Evolutionary conservation across 2,113 vertebrate species (phyloP).

Genomic region (Brachypteracias leptosomus): DNA sequence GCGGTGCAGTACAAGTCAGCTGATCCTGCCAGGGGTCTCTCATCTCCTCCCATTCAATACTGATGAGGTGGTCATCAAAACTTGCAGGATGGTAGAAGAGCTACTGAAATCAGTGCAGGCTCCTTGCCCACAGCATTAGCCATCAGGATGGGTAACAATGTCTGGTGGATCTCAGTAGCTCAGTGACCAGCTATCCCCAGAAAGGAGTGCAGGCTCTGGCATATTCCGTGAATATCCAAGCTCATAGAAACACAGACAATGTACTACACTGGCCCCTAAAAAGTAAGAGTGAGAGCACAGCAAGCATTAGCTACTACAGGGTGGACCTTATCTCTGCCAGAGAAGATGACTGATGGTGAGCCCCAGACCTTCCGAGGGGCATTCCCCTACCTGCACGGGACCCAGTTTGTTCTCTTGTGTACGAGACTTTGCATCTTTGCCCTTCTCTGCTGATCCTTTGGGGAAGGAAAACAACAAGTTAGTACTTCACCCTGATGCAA

Average conservation of each 20-base stretch:
- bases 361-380: not conserved
- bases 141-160: not conserved
- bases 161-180: not conserved
- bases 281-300: not conserved
- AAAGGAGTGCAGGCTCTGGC: not conserved
- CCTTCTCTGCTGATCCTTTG: not conserved
- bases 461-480: not conserved
- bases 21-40: not conserved
- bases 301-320: not conserved
- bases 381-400: not conserved
- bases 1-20: fast-evolving
- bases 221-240: not conserved
- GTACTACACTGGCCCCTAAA: not conserved
- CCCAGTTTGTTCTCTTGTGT: not conserved
- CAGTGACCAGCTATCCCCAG: not conserved
- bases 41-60: not conserved
- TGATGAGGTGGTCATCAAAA: not conserved
- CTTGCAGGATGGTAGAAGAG: not conserved
- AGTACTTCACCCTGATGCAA: not conserved
- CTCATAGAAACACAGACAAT: not conserved
- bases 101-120: not conserved
- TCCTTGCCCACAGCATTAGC: not conserved
- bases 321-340: not conserved
- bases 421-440: not conserved
- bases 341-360: not conserved